A percentile compares a stretch with the other conserved stretches of the same genome.
These are phyloP conservation scores for Corydoras sp. DNA, from an alignment of 2,113 vertebrate species.

Conservation along the genomic window DNA sequence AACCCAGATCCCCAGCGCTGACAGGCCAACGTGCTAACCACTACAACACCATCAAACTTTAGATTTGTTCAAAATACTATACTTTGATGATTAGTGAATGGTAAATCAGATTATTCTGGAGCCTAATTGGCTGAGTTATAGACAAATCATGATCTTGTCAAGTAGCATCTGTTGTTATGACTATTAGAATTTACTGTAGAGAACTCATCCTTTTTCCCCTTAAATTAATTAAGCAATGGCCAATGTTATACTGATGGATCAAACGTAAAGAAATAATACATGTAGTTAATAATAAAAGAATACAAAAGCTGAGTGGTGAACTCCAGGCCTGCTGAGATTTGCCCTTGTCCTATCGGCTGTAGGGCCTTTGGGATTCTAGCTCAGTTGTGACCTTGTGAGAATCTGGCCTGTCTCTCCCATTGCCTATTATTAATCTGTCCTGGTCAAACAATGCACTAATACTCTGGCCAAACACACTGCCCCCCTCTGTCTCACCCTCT, in stretches of 20 bases:
- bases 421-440: conserved; percentile 47
- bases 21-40: too few species aligned
- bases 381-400: conserved; percentile 52
- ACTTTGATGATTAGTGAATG: too few species aligned
- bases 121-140: too few species aligned
- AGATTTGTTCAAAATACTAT: too few species aligned
- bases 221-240: too few species aligned
- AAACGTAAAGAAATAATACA: conserved; percentile 1
- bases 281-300: conserved; percentile 13
- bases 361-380: conserved; percentile 35
- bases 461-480: conserved; percentile 54
- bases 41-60: too few species aligned
- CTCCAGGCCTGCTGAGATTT: conserved; percentile 13
- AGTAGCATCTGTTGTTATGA: too few species aligned
- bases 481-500: conserved; percentile 13
- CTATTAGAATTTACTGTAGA: too few species aligned
- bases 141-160: too few species aligned
- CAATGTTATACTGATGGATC: neutral
- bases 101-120: too few species aligned
- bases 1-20: too few species aligned
- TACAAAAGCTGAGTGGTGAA: conserved; percentile 6
- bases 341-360: conserved; percentile 11
- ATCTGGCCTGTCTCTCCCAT: conserved; percentile 41
- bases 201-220: too few species aligned
- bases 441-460: conserved; percentile 57